phyloP scores from a whole-genome alignment of 37 sponge, comb jelly and placozoan genomes.

The Aplysina aerophoba region DNA sequence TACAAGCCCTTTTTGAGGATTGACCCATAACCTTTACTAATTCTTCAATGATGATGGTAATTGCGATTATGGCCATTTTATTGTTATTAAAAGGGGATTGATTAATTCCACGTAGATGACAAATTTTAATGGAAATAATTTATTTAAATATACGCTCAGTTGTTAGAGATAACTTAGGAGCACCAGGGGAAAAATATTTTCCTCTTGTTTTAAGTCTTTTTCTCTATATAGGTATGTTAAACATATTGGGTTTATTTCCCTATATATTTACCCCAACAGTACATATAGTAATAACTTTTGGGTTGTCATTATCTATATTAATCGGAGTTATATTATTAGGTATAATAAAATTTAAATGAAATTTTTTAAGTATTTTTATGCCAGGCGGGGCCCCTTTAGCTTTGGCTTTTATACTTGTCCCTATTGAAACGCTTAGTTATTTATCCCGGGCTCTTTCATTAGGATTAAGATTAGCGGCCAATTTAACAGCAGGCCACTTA shows the following conservation, averaged over 20 bases:
- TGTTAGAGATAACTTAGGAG: conserved; percentile 70
- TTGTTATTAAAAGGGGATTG: conserved; percentile 54
- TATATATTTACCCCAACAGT: conserved; percentile 80
- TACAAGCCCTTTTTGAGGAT: conserved; percentile 57
- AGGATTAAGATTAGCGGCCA: conserved; percentile 76
- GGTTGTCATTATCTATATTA: conserved; percentile 73
- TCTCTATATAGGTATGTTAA: conserved; percentile 70
- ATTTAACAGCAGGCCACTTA: conserved; percentile 83
- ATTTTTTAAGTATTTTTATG: conserved; percentile 78
- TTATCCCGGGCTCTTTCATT: conserved; percentile 70
- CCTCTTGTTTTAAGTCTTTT: conserved; percentile 73
- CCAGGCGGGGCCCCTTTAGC: conserved; percentile 70
- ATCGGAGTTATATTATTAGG: conserved; percentile 71
- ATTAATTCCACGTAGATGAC: conserved; percentile 60
- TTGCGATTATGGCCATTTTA: conserved; percentile 49
- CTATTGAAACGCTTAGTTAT: conserved; percentile 77
- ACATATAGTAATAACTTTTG: conserved; percentile 76
- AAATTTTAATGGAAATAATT: conserved; percentile 65
- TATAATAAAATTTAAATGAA: conserved; percentile 39
- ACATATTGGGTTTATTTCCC: conserved; percentile 77
- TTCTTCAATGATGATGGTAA: conserved; percentile 71
- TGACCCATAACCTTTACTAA: conserved; percentile 67
- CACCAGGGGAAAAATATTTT: conserved; percentile 61
- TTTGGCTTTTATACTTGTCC: conserved; percentile 63
- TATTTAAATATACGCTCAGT: conserved; percentile 60